phyloP scores from a whole-genome alignment of 2,113 vertebrate genomes.

The Ammodytes dubius region DNA sequence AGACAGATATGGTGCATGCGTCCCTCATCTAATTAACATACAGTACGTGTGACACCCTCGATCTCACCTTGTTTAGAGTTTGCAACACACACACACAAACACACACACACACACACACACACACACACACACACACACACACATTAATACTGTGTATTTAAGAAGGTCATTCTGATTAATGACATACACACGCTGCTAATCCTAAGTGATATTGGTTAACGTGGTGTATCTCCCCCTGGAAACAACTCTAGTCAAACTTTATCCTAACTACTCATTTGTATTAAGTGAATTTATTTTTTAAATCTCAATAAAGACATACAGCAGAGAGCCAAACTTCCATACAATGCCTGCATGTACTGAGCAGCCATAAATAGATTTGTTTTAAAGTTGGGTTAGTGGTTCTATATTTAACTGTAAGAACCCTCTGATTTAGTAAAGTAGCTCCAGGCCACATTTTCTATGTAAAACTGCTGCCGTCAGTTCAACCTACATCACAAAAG shows the following conservation, averaged over 20 bases:
- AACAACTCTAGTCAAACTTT: not conserved
- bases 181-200: not conserved
- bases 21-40: slow-evolving; percentile 41
- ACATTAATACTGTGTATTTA: not conserved
- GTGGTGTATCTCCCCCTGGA: not conserved
- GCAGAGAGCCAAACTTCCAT: not conserved
- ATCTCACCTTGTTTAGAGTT: slow-evolving; percentile 18
- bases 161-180: slow-evolving; percentile 10
- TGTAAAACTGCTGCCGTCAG: slow-evolving; percentile 26
- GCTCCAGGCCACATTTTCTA: slow-evolving; percentile 21
- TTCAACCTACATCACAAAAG: slow-evolving; percentile 8
- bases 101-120: slow-evolving; percentile 5
- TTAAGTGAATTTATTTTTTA: not conserved
- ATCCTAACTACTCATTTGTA: not conserved
- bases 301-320: not conserved
- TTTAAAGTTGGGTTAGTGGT: not conserved
- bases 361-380: not conserved
- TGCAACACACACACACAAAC: slow-evolving; percentile 23
- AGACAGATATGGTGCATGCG: not conserved
- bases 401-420: slow-evolving; percentile 32
- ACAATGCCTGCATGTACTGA: not conserved
- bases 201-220: not conserved
- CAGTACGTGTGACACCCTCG: slow-evolving; percentile 10
- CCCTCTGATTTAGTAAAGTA: slow-evolving; percentile 18
- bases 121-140: not conserved